These are phyloP conservation scores for Syngnathoides biaculeatus DNA, from an alignment of 2,113 vertebrate genomes.

Conservation along the genomic window DNA sequence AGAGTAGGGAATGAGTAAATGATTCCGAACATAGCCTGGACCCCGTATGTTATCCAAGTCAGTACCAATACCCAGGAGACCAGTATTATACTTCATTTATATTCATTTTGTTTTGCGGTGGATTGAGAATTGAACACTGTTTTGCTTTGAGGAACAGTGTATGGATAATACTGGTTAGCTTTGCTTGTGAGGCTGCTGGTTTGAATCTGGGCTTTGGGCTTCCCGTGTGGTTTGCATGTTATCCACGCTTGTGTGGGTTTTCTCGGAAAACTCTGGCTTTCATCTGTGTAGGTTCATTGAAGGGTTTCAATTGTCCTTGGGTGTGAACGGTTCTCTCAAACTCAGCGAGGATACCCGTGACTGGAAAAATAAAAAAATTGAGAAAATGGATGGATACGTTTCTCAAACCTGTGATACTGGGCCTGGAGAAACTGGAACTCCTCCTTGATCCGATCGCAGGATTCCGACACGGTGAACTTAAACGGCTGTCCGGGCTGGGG, in stretches of 20 bases:
- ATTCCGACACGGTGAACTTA: conserved; percentile 93
- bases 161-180: background rate
- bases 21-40: no score
- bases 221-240: background rate
- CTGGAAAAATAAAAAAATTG: background rate
- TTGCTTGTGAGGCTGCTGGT: background rate
- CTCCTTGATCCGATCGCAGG: conserved; percentile 92
- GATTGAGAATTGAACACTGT: background rate
- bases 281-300: background rate
- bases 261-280: background rate
- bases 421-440: conserved; percentile 95
- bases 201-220: background rate
- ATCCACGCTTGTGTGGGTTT: background rate
- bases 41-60: no score
- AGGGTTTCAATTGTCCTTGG: background rate
- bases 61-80: no score
- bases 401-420: conserved; percentile 90
- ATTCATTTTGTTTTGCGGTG: background rate
- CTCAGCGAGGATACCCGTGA: background rate
- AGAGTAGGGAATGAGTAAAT: no score
- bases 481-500: conserved; percentile 92
- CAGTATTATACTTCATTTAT: no score
- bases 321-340: background rate
- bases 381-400: background rate
- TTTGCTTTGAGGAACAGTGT: background rate